A percentile compares a stretch with the other conserved stretches of the same genome.
Evolutionary conservation across 2,797 vertebrate species (phyloP).

Genomic region (Poecile montanus): DNA sequence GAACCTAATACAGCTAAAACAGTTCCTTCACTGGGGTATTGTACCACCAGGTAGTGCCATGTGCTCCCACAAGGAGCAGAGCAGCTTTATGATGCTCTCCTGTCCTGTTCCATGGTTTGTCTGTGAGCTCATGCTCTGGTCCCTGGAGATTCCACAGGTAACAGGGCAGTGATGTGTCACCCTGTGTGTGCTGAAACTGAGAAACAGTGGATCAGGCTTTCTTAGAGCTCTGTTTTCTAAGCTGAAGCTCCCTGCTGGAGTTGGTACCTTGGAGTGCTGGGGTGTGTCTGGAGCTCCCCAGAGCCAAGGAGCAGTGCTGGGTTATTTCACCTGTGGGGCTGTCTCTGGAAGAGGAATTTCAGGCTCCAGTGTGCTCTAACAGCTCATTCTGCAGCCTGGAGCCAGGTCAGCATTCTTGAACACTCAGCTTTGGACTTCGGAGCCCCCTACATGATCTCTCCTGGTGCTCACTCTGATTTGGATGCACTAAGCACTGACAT

Average conservation of each 20-base stretch:
- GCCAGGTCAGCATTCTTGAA: neutral
- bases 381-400: neutral
- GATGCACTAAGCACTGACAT: neutral
- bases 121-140: neutral
- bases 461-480: fast-evolving
- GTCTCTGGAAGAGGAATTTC: neutral
- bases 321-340: neutral
- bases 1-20: neutral
- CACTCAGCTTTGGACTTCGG: fast-evolving
- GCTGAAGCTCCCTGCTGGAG: neutral
- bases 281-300: neutral
- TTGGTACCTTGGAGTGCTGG: fast-evolving
- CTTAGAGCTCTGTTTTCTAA: neutral
- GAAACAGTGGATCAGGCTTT: neutral
- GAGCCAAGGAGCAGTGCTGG: fast-evolving
- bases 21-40: neutral
- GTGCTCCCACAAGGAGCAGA: neutral
- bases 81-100: neutral
- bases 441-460: neutral
- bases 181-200: neutral
- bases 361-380: neutral
- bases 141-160: neutral
- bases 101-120: neutral
- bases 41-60: neutral
- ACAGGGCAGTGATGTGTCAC: neutral